These are phyloP conservation scores for Oryzias celebensis DNA, from an alignment of 2,113 vertebrate species.

Conservation along the genomic window DNA sequence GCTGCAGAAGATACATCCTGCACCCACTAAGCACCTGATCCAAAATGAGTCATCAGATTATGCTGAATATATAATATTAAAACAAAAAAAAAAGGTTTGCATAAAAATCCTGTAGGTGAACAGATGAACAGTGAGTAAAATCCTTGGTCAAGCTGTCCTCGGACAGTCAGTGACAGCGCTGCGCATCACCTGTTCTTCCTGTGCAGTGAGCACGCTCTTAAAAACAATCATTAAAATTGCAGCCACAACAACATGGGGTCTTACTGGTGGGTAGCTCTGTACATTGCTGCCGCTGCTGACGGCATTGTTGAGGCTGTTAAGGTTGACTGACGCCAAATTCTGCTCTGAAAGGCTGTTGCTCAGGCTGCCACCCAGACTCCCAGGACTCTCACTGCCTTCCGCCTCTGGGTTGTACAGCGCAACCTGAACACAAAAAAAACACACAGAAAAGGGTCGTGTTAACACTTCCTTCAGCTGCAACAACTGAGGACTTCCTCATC, in stretches of 20 bases:
- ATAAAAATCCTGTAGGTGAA: background rate
- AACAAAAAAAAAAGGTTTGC: background rate
- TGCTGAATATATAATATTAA: background rate
- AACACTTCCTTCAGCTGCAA: constrained; percentile 19
- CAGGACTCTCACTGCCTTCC: constrained; percentile 84
- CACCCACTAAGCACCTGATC: constrained; percentile 39
- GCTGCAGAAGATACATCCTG: constrained; percentile 50
- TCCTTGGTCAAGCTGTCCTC: background rate
- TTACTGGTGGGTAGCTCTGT: constrained; percentile 84
- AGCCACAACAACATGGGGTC: constrained; percentile 24
- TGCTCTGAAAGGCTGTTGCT: constrained; percentile 88
- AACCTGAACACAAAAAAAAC: constrained; percentile 70
- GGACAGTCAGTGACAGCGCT: constrained; percentile 1
- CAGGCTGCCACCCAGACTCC: constrained; percentile 84
- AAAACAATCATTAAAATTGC: constrained; percentile 17
- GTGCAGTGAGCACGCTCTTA: background rate
- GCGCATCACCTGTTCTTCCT: constrained; percentile 6
- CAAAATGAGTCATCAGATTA: constrained; percentile 29
- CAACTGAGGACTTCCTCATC: constrained; percentile 20
- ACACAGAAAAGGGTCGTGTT: constrained; percentile 14
- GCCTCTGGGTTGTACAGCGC: constrained; percentile 83
- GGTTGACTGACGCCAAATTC: constrained; percentile 84
- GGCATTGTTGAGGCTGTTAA: constrained; percentile 82
- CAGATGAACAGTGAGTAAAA: constrained; percentile 7
- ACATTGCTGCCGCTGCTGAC: constrained; percentile 74